Conservation (phyloP, 2,888 invertebrate genomes). For the Aplocera efformata region DNA sequence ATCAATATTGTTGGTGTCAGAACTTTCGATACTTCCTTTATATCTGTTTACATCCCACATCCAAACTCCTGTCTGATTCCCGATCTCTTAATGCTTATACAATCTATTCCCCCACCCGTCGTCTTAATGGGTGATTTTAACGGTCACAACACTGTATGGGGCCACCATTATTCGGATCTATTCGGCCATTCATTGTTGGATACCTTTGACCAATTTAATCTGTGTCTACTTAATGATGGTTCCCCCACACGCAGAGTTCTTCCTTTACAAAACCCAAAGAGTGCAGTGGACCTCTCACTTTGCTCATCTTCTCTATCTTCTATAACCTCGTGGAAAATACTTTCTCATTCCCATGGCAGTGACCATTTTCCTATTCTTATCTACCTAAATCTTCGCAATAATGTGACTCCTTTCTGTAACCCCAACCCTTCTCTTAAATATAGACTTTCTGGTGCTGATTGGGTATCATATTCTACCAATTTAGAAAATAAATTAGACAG, state of each 20-base stretch:
- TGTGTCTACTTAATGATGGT: conserved; percentile 28
- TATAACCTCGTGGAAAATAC: conserved; percentile 10
- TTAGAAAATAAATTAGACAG: conserved; percentile 3
- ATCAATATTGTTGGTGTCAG: conserved; percentile 22
- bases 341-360: conserved; percentile 17
- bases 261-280: too few relatives aligned
- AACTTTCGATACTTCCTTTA: too few relatives aligned
- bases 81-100: too few relatives aligned
- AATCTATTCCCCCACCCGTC: too few relatives aligned
- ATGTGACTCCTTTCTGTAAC: not conserved
- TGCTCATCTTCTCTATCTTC: conserved; percentile 12
- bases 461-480: conserved; percentile 2
- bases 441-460: conserved; percentile 10
- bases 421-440: conserved; percentile 13
- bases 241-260: conserved; percentile 24
- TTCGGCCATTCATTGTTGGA: too few relatives aligned
- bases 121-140: too few relatives aligned
- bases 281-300: conserved; percentile 28
- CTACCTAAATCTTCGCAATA: not conserved
- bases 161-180: too few relatives aligned
- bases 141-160: too few relatives aligned
- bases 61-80: too few relatives aligned
- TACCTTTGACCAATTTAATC: conserved; percentile 20
- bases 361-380: conserved; percentile 26
- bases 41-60: too few relatives aligned